Evolutionary conservation across 2,888 invertebrate species (phyloP).

Genomic region (Trichogramma evanescens): DNA sequence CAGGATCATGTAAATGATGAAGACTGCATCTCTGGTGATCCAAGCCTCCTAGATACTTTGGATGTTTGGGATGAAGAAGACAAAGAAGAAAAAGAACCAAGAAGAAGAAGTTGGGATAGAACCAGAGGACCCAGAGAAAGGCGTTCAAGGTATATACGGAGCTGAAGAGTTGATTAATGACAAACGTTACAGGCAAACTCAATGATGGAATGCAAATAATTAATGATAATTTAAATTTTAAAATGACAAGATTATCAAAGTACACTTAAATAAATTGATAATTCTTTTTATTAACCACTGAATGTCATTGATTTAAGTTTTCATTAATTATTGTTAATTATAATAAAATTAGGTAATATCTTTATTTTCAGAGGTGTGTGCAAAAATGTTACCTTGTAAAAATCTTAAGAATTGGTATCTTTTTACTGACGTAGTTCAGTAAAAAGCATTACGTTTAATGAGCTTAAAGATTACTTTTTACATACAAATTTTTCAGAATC

Average conservation of each 20-base stretch:
- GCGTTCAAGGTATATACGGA: slow-evolving; percentile 29
- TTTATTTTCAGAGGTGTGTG: no score
- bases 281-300: no score
- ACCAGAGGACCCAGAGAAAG: slow-evolving; percentile 22
- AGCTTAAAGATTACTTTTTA: no score
- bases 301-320: not conserved
- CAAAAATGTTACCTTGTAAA: no score
- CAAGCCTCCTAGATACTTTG: slow-evolving; percentile 32
- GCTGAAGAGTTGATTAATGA: not conserved
- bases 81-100: slow-evolving; percentile 31
- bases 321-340: not conserved
- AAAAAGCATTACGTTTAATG: no score
- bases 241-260: not conserved
- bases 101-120: slow-evolving; percentile 18
- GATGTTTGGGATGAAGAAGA: slow-evolving; percentile 38
- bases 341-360: not conserved
- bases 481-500: no score
- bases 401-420: no score
- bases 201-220: not conserved
- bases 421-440: no score
- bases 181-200: no score
- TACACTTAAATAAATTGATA: no score
- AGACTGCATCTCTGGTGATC: slow-evolving; percentile 36
- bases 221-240: not conserved
- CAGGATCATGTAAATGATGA: slow-evolving; percentile 31